A percentile compares a stretch with the other conserved stretches of the same genome.
Conservation (phyloP, 2,113 vertebrate species). For the Shinisaurus crocodilurus region DNA sequence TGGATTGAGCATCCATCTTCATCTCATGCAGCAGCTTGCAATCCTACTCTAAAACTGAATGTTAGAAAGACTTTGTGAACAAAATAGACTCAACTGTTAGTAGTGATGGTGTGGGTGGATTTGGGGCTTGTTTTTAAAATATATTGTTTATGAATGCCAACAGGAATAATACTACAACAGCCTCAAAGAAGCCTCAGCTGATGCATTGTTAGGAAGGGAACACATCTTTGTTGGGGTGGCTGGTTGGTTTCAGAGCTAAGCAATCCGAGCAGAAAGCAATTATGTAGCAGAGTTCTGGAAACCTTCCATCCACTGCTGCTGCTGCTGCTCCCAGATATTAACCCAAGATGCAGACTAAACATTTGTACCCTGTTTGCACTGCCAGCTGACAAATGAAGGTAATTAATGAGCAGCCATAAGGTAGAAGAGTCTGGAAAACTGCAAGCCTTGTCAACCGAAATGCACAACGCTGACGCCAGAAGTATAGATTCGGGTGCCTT, state of each 20-base stretch:
- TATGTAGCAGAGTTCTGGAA: slow-evolving; percentile 72
- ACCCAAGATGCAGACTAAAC: slow-evolving; percentile 81
- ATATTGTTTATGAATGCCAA: slow-evolving; percentile 35
- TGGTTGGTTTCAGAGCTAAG: slow-evolving; percentile 59
- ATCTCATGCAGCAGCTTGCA: not conserved
- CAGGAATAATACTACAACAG: slow-evolving; percentile 31
- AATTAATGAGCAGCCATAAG: slow-evolving; percentile 77
- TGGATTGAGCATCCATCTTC: not conserved
- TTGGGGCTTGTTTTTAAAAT: not conserved
- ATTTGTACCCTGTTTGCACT: slow-evolving; percentile 71
- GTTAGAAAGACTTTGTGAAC: slow-evolving; percentile 11
- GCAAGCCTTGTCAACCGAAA: slow-evolving; percentile 62
- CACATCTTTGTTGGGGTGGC: slow-evolving; percentile 34
- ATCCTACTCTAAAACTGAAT: slow-evolving; percentile 11
- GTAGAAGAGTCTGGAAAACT: slow-evolving; percentile 70
- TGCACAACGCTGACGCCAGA: slow-evolving; percentile 44
- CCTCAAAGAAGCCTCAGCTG: slow-evolving; percentile 32
- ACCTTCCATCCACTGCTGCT: slow-evolving; percentile 55
- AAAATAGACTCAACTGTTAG: not conserved
- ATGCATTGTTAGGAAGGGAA: slow-evolving; percentile 54
- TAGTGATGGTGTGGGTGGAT: not conserved
- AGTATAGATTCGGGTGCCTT: slow-evolving; percentile 61
- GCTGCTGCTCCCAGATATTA: slow-evolving; percentile 65
- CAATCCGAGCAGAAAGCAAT: slow-evolving; percentile 64
- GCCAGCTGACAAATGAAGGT: slow-evolving; percentile 74